A percentile compares a stretch with the other conserved stretches of the same genome.
Conservation (phyloP, 1,140 invertebrate genomes). For the Procambarus clarkii region DNA sequence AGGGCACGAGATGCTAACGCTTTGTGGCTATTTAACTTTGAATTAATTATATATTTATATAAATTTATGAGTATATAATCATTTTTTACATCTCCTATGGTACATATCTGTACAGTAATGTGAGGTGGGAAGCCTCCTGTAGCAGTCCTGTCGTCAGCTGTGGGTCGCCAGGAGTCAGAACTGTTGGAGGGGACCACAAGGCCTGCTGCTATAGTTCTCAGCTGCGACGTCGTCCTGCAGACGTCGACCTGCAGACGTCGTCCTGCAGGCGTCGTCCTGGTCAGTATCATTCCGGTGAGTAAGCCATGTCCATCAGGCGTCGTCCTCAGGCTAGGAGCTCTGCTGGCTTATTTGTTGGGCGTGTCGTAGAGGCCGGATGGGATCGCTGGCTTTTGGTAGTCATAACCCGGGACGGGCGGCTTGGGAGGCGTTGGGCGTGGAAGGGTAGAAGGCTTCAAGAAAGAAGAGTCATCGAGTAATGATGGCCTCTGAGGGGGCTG, state of each 20-base stretch:
- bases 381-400: neutral
- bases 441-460: neutral
- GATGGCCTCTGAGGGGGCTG: no score
- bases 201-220: neutral
- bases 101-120: neutral
- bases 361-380: constrained; percentile 23
- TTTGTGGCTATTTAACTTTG: no score
- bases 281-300: neutral
- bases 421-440: neutral
- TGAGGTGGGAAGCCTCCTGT: neutral
- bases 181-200: neutral
- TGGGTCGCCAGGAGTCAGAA: no score
- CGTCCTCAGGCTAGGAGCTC: neutral
- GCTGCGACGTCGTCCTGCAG: no score
- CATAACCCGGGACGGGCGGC: neutral
- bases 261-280: neutral
- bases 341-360: neutral
- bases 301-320: no score
- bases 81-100: neutral
- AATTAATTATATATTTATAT: neutral
- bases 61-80: neutral
- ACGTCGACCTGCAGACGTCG: neutral
- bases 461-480: neutral
- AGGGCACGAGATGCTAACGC: no score
- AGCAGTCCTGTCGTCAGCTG: neutral